A percentile compares a stretch with the other conserved stretches of the same genome.
phyloP scores from a whole-genome alignment of 2,888 invertebrate species.

The Drosophila falleni region DNA sequence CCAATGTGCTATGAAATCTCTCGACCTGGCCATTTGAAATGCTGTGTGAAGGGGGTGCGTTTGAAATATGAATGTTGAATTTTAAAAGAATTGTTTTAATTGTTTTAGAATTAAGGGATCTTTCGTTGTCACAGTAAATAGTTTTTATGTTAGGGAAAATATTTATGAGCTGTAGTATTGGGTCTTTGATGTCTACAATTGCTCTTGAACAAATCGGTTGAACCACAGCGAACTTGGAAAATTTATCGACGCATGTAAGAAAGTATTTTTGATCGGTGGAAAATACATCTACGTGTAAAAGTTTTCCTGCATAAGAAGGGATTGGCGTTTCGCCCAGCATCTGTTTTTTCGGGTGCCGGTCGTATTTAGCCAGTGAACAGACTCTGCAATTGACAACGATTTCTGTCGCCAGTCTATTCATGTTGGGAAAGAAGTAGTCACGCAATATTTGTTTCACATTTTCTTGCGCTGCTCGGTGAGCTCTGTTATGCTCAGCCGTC shows the following conservation, averaged over 20 bases:
- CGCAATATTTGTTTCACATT: constrained; percentile 10
- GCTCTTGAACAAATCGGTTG: constrained; percentile 3
- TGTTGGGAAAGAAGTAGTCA: constrained; percentile 20
- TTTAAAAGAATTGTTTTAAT: not conserved
- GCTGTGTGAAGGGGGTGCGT: not conserved
- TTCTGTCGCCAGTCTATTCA: constrained; percentile 1
- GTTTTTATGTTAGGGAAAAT: not conserved
- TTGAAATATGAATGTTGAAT: not conserved
- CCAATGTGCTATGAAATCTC: constrained; percentile 10
- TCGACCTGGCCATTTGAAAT: constrained; percentile 12
- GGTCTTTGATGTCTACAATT: constrained; percentile 10
- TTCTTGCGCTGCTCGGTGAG: constrained; percentile 9
- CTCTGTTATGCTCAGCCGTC: constrained; percentile 4
- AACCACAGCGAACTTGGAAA: constrained; percentile 4
- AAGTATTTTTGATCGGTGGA: constrained; percentile 6
- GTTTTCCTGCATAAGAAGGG: constrained; percentile 2
- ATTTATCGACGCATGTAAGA: constrained; percentile 12
- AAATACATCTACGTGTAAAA: constrained; percentile 6
- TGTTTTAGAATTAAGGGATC: constrained; percentile 10
- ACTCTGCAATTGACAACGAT: not conserved
- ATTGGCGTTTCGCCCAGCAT: constrained; percentile 8
- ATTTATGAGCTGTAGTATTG: not conserved
- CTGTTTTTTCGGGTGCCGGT: constrained; percentile 11
- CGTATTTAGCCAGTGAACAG: constrained; percentile 3
- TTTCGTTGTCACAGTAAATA: constrained; percentile 20